Base-by-base conservation (phyloP, 2,113 vertebrate species). In the Channa argus region DNA sequence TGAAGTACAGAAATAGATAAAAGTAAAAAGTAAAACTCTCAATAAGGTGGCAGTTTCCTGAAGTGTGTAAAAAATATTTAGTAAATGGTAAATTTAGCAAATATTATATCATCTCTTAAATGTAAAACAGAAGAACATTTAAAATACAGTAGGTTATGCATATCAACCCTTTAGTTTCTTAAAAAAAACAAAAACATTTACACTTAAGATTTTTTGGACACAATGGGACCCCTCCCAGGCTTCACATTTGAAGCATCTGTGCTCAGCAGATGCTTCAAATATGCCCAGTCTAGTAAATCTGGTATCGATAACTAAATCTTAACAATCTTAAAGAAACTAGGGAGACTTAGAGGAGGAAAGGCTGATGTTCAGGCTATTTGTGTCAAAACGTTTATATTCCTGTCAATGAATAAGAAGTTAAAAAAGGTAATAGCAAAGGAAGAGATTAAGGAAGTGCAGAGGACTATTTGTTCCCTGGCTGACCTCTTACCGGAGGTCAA, bases 401-500 rank as follows among this genome's bases (percentile, higher is more conserved):
- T 61, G 45, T 15, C 55, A 61, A 10, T n/a, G 38, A 24, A 59
- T 46, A 53, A 5, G 59, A 14, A 49, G n/a, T n/a, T 44, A 67
- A 66, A 62, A 71, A 11, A 38, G 36, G 41, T 51, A n/a, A 33
- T 47, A 54, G 12, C 46, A 11, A 62, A 24, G 4, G 36, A 36
- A 15, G 39, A 49, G 6, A 54, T 6, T 8, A 47, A 39, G 64
- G 33, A 36, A 62, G n/a, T 34, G 6, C 36, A 61, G 64, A 71
- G 46, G 62, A 70, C 39, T 51, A n/a, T 68, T 36, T 63, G 46
- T 55, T 12, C 41, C 43, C 51, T n/a, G 43, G 8, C 52, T n/a
- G 66, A 54, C 55, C n/a, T 63, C 92, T 94, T 81, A 98, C 97
- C 97, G 95, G 71, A 99, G 93, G 88, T 99, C 97, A 13, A 99